These are phyloP conservation scores for Zaprionus taronus DNA, from an alignment of 1,140 invertebrate genomes.

Conservation along the genomic window DNA sequence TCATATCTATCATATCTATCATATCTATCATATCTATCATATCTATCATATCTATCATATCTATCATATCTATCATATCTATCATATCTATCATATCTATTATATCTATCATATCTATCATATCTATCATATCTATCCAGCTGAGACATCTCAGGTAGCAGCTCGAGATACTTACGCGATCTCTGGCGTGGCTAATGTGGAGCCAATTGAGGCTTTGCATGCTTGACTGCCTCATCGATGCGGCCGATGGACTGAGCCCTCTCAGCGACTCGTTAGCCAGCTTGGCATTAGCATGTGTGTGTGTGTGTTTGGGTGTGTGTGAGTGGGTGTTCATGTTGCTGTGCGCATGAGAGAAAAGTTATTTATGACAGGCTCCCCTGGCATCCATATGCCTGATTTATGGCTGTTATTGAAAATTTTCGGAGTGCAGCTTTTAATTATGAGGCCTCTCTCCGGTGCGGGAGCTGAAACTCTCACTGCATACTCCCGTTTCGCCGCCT, in stretches of 20 bases:
- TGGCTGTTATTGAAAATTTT: conserved; percentile 84
- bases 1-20: too few relatives aligned
- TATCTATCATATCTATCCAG: too few relatives aligned
- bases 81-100: too few relatives aligned
- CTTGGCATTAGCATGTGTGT: conserved; percentile 19
- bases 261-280: conserved; percentile 2
- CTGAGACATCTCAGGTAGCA: background rate
- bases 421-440: conserved; percentile 80
- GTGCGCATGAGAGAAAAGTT: conserved; percentile 57
- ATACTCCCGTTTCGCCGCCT: background rate
- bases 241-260: conserved; percentile 4
- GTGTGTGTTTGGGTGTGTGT: conserved; percentile 7
- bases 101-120: too few relatives aligned
- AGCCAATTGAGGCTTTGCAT: conserved; percentile 68
- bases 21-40: too few relatives aligned
- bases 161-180: conserved; percentile 22
- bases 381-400: conserved; percentile 83
- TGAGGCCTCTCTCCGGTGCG: conserved; percentile 43
- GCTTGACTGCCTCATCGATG: conserved; percentile 68
- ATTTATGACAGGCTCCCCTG: conserved; percentile 80
- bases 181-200: conserved; percentile 68
- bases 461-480: background rate
- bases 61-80: too few relatives aligned
- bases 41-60: too few relatives aligned
- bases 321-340: conserved; percentile 15